Evolutionary conservation across 2,888 invertebrate genomes (phyloP).

Genomic region (Pristionchus entomophagus): DNA sequence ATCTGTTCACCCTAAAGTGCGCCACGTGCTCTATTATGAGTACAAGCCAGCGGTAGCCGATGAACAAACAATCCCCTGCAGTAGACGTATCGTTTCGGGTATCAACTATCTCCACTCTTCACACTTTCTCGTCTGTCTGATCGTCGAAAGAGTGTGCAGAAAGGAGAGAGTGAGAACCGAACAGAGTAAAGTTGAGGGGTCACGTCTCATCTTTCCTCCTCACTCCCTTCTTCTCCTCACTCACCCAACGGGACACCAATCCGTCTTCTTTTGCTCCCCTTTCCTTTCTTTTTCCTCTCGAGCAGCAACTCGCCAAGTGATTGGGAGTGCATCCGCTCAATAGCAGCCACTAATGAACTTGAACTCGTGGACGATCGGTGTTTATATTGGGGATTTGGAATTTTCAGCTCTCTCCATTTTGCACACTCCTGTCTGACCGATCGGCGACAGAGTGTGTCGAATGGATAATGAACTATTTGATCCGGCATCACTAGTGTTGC

Average conservation of each 20-base stretch:
- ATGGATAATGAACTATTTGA: too few relatives aligned
- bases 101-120: too few relatives aligned
- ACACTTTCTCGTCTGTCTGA: too few relatives aligned
- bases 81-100: too few relatives aligned
- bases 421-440: too few relatives aligned
- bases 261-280: background rate
- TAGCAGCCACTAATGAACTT: background rate
- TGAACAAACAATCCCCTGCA: background rate
- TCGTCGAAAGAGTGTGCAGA: background rate
- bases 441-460: too few relatives aligned
- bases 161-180: background rate
- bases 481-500: too few relatives aligned
- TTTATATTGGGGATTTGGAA: too few relatives aligned
- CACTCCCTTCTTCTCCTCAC: background rate
- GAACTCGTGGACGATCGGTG: too few relatives aligned
- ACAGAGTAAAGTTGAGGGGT: conserved; percentile 31
- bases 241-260: too few relatives aligned
- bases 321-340: background rate
- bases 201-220: conserved; percentile 11
- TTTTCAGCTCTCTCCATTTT: too few relatives aligned
- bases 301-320: conserved; percentile 7
- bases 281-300: background rate
- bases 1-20: too few relatives aligned
- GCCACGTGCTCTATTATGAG: background rate
- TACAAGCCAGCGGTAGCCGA: background rate